Conservation (phyloP, 2,888 invertebrate genomes). For the Ophion ellenae region DNA sequence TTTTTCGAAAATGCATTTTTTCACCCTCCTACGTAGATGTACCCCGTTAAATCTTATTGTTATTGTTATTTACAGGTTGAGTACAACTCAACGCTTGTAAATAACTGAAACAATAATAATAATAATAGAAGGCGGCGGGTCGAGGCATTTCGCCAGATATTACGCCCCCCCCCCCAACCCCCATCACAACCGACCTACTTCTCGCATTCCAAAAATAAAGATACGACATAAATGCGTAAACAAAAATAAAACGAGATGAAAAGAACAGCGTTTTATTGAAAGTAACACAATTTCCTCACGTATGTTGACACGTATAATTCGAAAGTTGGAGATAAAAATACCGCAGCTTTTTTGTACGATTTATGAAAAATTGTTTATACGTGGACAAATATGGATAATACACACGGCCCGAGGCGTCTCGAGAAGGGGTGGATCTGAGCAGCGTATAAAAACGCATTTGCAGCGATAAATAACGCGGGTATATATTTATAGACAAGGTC, state of each 20-base stretch:
- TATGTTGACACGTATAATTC: not conserved
- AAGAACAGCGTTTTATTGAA: conserved; percentile 9
- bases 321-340: not conserved
- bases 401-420: not conserved
- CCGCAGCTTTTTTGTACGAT: not conserved
- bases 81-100: not conserved
- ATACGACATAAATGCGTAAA: conserved; percentile 26
- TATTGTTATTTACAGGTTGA: not conserved
- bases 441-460: not conserved
- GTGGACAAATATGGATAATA: conserved; percentile 10
- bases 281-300: conserved; percentile 3
- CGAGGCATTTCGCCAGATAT: conserved; percentile 16
- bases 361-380: conserved; percentile 7
- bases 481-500: conserved; percentile 75
- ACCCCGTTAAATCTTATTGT: not conserved
- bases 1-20: no score
- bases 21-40: no score
- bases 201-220: conserved; percentile 56
- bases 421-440: conserved; percentile 7
- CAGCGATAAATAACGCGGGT: conserved; percentile 64
- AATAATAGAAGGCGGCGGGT: not conserved
- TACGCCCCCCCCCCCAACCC: not conserved
- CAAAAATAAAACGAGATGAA: conserved; percentile 17
- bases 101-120: not conserved
- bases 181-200: conserved; percentile 57